These are phyloP conservation scores for Charadrius vociferus DNA, from an alignment of 2,113 vertebrate species.

Conservation along the genomic window DNA sequence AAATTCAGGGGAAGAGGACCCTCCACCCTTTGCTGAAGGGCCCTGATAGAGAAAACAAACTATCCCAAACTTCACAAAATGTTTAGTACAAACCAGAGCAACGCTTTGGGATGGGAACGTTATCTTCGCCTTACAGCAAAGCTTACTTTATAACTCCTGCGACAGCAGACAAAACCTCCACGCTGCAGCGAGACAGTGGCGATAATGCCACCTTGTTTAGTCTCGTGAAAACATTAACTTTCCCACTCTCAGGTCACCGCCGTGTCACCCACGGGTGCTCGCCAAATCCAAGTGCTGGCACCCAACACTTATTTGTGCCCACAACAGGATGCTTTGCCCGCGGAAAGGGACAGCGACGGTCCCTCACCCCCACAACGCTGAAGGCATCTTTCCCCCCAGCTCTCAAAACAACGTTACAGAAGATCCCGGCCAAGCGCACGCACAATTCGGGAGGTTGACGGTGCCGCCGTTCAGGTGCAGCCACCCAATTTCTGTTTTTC, in stretches of 20 bases:
- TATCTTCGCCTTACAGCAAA: accelerated
- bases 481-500: accelerated
- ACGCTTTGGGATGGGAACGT: neutral
- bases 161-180: neutral
- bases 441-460: neutral
- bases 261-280: accelerated
- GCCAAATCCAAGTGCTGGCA: neutral
- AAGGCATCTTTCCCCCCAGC: neutral
- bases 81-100: accelerated
- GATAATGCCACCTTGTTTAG: neutral
- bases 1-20: neutral
- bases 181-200: accelerated
- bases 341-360: accelerated
- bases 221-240: neutral
- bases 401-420: accelerated
- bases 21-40: accelerated
- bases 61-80: neutral
- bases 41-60: accelerated
- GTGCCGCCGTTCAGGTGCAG: neutral
- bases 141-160: neutral
- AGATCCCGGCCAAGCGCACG: accelerated
- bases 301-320: neutral
- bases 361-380: accelerated
- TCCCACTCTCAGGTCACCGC: neutral
- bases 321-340: no score